A percentile compares a stretch with the other conserved stretches of the same genome.
Evolutionary conservation across 2,113 vertebrate genomes (phyloP).

Genomic region (Lophius piscatorius): DNA sequence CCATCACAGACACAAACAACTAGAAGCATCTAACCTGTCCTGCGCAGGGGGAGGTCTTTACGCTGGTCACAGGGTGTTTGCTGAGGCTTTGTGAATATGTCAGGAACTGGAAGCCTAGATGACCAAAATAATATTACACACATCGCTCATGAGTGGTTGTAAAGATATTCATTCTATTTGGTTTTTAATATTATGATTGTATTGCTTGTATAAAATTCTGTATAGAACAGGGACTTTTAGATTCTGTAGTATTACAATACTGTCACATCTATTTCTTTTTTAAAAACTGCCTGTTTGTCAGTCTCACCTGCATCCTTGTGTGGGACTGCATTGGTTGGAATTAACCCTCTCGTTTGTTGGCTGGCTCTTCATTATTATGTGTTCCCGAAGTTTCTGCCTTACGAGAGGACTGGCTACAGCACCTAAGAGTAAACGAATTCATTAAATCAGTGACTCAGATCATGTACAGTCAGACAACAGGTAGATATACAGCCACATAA

Average conservation of each 20-base stretch:
- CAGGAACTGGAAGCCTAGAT: conserved; percentile 82
- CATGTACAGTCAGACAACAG: background rate
- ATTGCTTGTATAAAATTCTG: too few species aligned
- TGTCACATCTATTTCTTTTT: background rate
- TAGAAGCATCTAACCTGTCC: conserved; percentile 83
- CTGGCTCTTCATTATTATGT: conserved; percentile 90
- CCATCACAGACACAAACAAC: conserved; percentile 22
- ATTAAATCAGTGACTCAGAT: conserved; percentile 3
- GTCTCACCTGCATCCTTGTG: conserved; percentile 75
- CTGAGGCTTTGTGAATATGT: conserved; percentile 77
- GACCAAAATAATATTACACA: conserved; percentile 9
- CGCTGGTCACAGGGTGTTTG: conserved; percentile 79
- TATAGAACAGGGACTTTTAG: background rate
- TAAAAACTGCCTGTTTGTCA: background rate
- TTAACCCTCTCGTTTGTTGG: conserved; percentile 84
- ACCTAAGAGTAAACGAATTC: conserved; percentile 75
- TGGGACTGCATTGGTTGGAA: conserved; percentile 58
- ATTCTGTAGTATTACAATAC: background rate
- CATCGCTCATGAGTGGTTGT: background rate
- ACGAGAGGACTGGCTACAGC: conserved; percentile 92
- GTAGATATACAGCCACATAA: background rate
- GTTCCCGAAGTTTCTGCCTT: conserved; percentile 87
- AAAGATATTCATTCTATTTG: background rate
- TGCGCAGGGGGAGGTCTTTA: conserved; percentile 85
- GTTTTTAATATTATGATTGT: background rate